These are phyloP conservation scores for Ptychoptera contaminata DNA, from an alignment of 2,888 invertebrate genomes.

Conservation along the genomic window DNA sequence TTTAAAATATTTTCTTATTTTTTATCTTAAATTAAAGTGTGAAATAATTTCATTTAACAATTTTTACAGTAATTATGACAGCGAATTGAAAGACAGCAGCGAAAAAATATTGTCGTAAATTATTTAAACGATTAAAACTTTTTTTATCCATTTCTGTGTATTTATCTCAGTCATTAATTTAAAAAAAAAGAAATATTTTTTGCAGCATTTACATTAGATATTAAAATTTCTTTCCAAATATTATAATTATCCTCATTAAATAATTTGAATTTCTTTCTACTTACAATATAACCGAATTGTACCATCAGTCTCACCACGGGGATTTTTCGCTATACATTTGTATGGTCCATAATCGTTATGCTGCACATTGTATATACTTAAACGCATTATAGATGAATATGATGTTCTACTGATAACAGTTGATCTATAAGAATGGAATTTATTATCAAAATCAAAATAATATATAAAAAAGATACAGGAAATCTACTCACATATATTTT, in stretches of 20 bases:
- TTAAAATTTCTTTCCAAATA: neutral
- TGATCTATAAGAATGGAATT: constrained; percentile 18
- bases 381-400: constrained; percentile 77
- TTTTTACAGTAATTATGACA: too few relatives aligned
- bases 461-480: constrained; percentile 1
- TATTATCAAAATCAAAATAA: too few relatives aligned
- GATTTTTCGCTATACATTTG: constrained; percentile 73
- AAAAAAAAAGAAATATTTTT: too few relatives aligned
- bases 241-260: neutral
- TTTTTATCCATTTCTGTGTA: too few relatives aligned
- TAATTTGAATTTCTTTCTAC: constrained; percentile 26
- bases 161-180: too few relatives aligned
- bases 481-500: constrained; percentile 49
- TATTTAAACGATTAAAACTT: too few relatives aligned
- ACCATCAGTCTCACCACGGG: constrained; percentile 78
- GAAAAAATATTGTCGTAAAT: too few relatives aligned
- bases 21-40: too few relatives aligned
- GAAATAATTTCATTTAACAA: too few relatives aligned
- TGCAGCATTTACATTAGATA: too few relatives aligned
- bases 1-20: too few relatives aligned
- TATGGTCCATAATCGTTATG: constrained; percentile 73
- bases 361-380: constrained; percentile 63
- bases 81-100: too few relatives aligned
- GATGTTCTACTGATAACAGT: constrained; percentile 50
- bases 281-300: constrained; percentile 78